Base-by-base conservation (phyloP, 2,888 invertebrate species). In the Didymodactylos carnosus region DNA sequence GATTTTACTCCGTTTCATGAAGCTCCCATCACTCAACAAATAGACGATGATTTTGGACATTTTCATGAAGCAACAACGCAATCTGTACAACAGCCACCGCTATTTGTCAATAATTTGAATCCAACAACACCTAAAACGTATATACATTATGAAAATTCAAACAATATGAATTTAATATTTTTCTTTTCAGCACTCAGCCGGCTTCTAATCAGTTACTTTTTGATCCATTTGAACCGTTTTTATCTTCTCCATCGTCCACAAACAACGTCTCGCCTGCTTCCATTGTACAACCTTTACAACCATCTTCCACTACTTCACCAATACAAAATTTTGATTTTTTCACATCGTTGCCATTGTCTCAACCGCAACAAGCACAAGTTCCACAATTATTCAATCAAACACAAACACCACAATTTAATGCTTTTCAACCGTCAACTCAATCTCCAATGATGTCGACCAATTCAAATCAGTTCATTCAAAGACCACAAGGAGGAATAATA, bases 41-140 rank as follows among this genome's bases (percentile, higher is more conserved):
- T 35, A n/a, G 62, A 62, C n/a, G 62, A 62, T 62, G 62, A 62
- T 62, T 62, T 62, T 62, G 62, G 62, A n/a, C 62, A 62, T n/a
- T 62, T 62, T n/a, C 62, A 62, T 6, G 62, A 62, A 29, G 62
- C 35, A 62, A 10, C 62, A 35, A 35, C 1, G 19, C 35, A 29
- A 35, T 7, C 35, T 19, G n/a, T 19, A 62, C 62, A 35, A 35
- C 8, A 35, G 35, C 29, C 25, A 35, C 11, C 62, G 0, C 62
- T 35, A 35, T 14, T 7, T 62, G 3, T 11, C 8, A 35, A 29
- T n/a, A n/a, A n/a, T n/a, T n/a, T n/a, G n/a, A n/a, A n/a, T n/a
- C n/a, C n/a, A n/a, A n/a, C n/a, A n/a, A n/a, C n/a, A n/a, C n/a
- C n/a, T n/a, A n/a, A n/a, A n/a, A n/a, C n/a, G n/a, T n/a, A n/a